Evolutionary conservation across 2,888 invertebrate species (phyloP).

Genomic region (Diplazon laetatorius): DNA sequence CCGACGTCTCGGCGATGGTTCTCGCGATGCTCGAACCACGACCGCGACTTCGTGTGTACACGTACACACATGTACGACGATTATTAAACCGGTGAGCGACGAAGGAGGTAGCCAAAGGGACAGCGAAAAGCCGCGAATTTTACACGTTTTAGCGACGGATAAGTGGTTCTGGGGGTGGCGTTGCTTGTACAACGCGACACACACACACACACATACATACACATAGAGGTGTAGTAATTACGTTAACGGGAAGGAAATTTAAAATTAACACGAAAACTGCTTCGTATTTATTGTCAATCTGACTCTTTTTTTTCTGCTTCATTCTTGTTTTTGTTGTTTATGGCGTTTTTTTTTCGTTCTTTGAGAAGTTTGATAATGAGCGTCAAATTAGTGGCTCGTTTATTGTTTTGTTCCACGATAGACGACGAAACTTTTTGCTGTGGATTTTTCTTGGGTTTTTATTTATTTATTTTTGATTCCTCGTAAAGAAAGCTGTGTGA

Average conservation of each 20-base stretch:
- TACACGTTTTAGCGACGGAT: neutral
- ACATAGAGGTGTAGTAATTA: neutral
- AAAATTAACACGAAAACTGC: neutral
- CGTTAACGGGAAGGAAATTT: conserved; percentile 17
- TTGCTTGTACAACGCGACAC: conserved; percentile 4
- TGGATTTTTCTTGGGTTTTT: no score
- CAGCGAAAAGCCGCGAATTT: conserved; percentile 7
- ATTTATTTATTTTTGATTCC: no score
- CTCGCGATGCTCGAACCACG: conserved; percentile 17
- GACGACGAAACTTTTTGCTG: no score
- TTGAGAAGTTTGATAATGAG: neutral
- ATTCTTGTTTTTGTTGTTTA: no score
- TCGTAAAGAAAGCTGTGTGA: no score
- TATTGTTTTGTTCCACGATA: neutral
- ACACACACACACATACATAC: no score
- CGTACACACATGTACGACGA: conserved; percentile 38
- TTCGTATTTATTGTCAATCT: neutral
- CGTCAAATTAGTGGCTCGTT: neutral
- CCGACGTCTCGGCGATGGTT: conserved; percentile 5
- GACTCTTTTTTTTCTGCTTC: no score
- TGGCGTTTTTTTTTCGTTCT: no score
- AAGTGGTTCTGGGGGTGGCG: conserved; percentile 29
- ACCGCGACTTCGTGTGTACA: conserved; percentile 38
- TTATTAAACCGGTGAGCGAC: conserved; percentile 54
- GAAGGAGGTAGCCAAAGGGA: no score